Conservation (phyloP, 1,140 invertebrate species). For the Trachelipus rathkii region DNA sequence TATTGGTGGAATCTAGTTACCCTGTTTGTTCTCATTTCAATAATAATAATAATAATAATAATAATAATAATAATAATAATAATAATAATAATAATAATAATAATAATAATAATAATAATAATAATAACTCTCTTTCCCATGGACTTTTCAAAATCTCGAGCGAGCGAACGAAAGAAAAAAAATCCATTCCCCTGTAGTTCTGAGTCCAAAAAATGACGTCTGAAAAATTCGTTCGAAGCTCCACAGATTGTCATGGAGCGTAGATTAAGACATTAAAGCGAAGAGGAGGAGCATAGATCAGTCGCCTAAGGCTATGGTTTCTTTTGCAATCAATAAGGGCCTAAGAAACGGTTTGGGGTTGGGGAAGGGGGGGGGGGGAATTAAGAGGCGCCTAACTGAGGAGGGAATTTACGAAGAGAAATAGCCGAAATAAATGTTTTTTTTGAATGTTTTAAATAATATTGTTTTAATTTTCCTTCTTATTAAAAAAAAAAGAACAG, state of each 20-base stretch:
- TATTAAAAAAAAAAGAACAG: too few species aligned
- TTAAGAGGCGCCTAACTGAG: neutral
- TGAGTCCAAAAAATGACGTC: neutral
- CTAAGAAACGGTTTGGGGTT: neutral
- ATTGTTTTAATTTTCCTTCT: too few species aligned
- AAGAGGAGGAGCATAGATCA: conserved; percentile 18
- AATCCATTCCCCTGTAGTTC: neutral
- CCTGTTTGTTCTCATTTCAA: too few species aligned
- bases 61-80: too few species aligned
- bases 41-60: too few species aligned
- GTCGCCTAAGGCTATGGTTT: neutral
- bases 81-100: too few species aligned
- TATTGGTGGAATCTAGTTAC: too few species aligned
- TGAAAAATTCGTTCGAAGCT: neutral
- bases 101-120: too few species aligned
- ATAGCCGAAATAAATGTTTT: neutral
- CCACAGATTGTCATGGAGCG: conserved; percentile 16
- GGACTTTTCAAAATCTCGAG: too few species aligned
- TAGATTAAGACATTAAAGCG: conserved; percentile 34
- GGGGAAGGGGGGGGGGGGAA: neutral
- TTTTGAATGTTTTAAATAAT: too few species aligned
- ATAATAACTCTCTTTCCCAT: too few species aligned
- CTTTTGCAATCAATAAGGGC: neutral
- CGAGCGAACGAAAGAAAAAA: too few species aligned
- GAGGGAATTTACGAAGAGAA: neutral